phyloP scores from a whole-genome alignment of 2,888 invertebrate genomes.

The Nasonia oneida region DNA sequence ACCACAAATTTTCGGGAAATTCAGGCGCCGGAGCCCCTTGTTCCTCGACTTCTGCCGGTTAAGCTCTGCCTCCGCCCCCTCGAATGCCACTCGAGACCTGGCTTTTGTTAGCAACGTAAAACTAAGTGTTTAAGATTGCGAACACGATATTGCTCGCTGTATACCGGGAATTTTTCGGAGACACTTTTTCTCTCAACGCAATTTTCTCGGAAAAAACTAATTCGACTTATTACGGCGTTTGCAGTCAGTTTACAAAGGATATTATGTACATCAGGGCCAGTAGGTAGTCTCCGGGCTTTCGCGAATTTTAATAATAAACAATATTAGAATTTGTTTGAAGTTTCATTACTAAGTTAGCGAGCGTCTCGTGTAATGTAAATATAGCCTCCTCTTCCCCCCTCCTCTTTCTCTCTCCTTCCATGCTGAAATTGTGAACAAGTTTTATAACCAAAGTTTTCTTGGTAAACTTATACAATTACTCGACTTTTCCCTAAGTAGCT shows the following conservation, averaged over 20 bases:
- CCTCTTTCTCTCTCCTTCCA: neutral
- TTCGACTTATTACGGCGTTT: no score
- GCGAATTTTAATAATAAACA: neutral
- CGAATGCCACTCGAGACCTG: slow-evolving; percentile 25
- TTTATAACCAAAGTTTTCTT: slow-evolving; percentile 3
- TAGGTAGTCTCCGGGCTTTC: neutral
- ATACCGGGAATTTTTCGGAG: neutral
- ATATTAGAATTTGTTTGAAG: slow-evolving; percentile 3
- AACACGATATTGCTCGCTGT: neutral
- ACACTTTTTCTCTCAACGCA: neutral
- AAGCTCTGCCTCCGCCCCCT: slow-evolving; percentile 40
- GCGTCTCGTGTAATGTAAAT: slow-evolving; percentile 5
- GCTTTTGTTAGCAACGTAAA: slow-evolving; percentile 37
- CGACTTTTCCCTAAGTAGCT: neutral
- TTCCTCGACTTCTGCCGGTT: slow-evolving; percentile 48
- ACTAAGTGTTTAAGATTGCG: neutral
- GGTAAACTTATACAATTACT: neutral
- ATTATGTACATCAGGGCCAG: no score
- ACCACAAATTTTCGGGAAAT: slow-evolving; percentile 61
- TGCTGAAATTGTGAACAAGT: neutral
- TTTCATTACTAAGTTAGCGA: neutral
- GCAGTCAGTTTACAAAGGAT: no score
- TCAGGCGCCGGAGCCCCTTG: slow-evolving; percentile 28
- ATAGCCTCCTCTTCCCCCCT: neutral
- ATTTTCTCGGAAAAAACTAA: no score